A percentile compares a stretch with the other conserved stretches of the same genome.
These are phyloP conservation scores for Pristionchus fissidentatus DNA, from an alignment of 2,888 invertebrate genomes.

Conservation along the genomic window DNA sequence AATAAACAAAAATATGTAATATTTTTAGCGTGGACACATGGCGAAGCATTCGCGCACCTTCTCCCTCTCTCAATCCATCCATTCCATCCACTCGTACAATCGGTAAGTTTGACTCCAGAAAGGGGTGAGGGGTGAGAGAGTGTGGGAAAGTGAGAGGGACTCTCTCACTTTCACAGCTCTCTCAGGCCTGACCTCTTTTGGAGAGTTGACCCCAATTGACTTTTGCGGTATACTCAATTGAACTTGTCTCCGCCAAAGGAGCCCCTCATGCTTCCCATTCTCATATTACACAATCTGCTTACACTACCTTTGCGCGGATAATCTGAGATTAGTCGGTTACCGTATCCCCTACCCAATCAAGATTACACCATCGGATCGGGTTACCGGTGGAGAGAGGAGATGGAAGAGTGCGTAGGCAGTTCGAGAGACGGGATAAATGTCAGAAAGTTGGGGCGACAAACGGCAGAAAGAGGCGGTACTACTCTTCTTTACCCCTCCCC, in stretches of 20 bases:
- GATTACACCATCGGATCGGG: not conserved
- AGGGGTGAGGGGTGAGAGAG: no score
- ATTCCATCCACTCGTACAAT: slow-evolving; percentile 47
- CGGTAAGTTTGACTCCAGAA: slow-evolving; percentile 13
- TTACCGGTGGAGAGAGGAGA: not conserved
- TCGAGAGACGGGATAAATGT: no score
- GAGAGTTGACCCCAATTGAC: slow-evolving; percentile 30
- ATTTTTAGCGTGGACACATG: slow-evolving; percentile 30
- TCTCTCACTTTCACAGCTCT: no score
- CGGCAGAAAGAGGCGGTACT: no score
- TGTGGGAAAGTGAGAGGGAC: no score
- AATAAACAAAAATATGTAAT: no score
- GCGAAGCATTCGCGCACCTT: slow-evolving; percentile 31
- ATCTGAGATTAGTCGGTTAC: slow-evolving; percentile 41
- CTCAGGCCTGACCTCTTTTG: slow-evolving; percentile 36
- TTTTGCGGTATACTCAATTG: slow-evolving; percentile 38
- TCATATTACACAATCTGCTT: slow-evolving; percentile 43
- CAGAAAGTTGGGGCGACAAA: no score
- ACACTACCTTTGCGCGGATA: slow-evolving; percentile 35
- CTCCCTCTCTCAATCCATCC: slow-evolving; percentile 41
- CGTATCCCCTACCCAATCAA: slow-evolving; percentile 11
- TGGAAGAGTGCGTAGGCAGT: no score
- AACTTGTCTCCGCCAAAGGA: not conserved
- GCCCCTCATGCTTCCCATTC: slow-evolving; percentile 8
- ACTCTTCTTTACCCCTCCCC: no score